Conservation (phyloP, 2,888 invertebrate genomes). For the Parnassius glacialis region DNA sequence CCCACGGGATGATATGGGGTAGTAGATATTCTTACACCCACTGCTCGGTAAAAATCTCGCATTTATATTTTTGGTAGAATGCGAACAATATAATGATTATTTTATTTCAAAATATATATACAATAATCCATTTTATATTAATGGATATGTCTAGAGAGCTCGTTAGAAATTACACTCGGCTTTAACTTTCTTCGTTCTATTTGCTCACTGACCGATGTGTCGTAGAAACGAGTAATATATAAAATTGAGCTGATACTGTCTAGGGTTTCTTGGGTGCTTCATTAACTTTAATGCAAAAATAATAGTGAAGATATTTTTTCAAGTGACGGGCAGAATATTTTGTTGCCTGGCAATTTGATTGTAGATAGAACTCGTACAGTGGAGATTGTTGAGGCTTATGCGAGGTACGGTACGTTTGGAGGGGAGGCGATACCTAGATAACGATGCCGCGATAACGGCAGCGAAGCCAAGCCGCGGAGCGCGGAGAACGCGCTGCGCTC, state of each 20-base stretch:
- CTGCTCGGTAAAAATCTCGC: too few relatives aligned
- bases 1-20: too few relatives aligned
- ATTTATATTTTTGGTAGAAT: too few relatives aligned
- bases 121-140: too few relatives aligned
- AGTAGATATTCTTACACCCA: too few relatives aligned
- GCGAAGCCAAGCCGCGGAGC: slow-evolving; percentile 44
- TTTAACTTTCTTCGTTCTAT: slow-evolving; percentile 48
- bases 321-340: slow-evolving; percentile 11
- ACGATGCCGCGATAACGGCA: slow-evolving; percentile 58
- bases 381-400: slow-evolving; percentile 24
- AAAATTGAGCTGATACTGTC: not conserved
- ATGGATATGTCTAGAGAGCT: slow-evolving; percentile 2
- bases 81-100: too few relatives aligned
- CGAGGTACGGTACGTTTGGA: slow-evolving; percentile 46
- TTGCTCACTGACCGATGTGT: slow-evolving; percentile 42
- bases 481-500: slow-evolving; percentile 25
- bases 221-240: slow-evolving; percentile 9
- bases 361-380: slow-evolving; percentile 31
- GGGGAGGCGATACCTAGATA: slow-evolving; percentile 70
- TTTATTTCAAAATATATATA: too few relatives aligned
- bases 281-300: slow-evolving; percentile 15
- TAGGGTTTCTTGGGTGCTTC: slow-evolving; percentile 10
- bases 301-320: slow-evolving; percentile 6
- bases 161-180: slow-evolving; percentile 10
- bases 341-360: slow-evolving; percentile 21